Base-by-base conservation (phyloP, 2,797 vertebrate species). In the Limosa lapponica region DNA sequence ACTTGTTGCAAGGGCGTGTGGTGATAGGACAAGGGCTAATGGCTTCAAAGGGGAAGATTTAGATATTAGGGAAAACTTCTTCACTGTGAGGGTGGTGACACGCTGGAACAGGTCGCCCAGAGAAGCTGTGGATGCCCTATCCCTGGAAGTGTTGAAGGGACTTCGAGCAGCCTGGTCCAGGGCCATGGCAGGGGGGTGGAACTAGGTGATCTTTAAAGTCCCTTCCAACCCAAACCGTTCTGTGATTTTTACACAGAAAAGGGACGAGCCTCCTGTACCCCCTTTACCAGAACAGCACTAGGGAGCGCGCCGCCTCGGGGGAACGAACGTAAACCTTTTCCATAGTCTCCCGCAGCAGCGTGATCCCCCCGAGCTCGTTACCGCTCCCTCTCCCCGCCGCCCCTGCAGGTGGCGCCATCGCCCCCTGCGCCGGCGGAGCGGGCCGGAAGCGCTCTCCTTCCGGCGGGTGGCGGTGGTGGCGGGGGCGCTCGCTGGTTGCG, bases 261-360 rank as follows among this genome's bases (percentile, higher is more conserved):
- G 20, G 58, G 36, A 6, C 41, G 12, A 19, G 16, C 27, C 67
- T 32, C 13, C 37, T 6, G 24, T 8, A 17, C 34, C 46, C 13
- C 20, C 37, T 2, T 4, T 46, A 6, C 23, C 66, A 6, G 19
- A n/a, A 6, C 36, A 4, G 44, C 19, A 3, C 54, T 30, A 16
- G 3, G 2, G 22, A 8, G 15, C 2, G 3, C 43, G 13, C 19
- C 34, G 4, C 43, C 13, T 19, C 19, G 24, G 32, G 16, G 49
- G 16, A 30, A 43, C 16, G n/a, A 37, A 32, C 11, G 13, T 7
- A 32, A 10, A 13, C 6, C 49, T 18, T 16, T 3, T 6, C 49
- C 8, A 3, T 5, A 1, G 3, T 23, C 22, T 39, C 20, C 20
- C 7, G 27, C 6, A 11, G 34, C 34, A 1, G 27, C 10, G 6